These are phyloP conservation scores for Drosophila tsacasi DNA, from an alignment of 1,140 invertebrate genomes.

Conservation along the genomic window DNA sequence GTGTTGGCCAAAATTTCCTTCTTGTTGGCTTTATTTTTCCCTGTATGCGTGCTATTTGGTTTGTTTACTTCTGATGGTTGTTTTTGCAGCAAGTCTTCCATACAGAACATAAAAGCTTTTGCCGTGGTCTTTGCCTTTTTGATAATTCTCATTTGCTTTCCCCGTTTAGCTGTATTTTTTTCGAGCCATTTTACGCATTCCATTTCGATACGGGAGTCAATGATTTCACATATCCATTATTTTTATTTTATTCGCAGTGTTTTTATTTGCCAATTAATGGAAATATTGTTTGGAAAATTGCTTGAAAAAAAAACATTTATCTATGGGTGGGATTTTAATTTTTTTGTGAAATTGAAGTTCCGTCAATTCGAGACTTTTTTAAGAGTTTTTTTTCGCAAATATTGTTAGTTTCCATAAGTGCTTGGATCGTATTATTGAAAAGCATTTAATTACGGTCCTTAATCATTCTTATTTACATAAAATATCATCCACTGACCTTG, in stretches of 20 bases:
- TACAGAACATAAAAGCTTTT: slow-evolving; percentile 70
- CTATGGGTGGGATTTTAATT: slow-evolving; percentile 41
- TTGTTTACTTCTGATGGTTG: slow-evolving; percentile 66
- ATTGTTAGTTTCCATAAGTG: slow-evolving; percentile 32
- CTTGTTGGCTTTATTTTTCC: slow-evolving; percentile 49
- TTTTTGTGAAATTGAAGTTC: slow-evolving; percentile 48
- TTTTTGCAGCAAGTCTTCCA: slow-evolving; percentile 61
- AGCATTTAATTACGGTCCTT: slow-evolving; percentile 14
- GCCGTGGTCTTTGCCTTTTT: slow-evolving; percentile 35
- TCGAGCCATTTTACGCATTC: slow-evolving; percentile 27
- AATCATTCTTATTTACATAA: slow-evolving; percentile 5
- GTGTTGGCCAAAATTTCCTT: slow-evolving; percentile 51
- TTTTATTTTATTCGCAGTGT: slow-evolving; percentile 24
- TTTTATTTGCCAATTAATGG: slow-evolving; percentile 74
- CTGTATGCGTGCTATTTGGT: slow-evolving; percentile 52
- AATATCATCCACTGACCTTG: slow-evolving; percentile 1
- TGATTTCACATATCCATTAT: slow-evolving; percentile 18
- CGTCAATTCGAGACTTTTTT: slow-evolving; percentile 15
- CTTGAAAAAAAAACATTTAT: slow-evolving; percentile 56
- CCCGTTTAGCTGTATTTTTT: slow-evolving; percentile 11
- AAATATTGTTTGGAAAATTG: slow-evolving; percentile 65
- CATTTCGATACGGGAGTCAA: slow-evolving; percentile 26
- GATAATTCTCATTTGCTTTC: slow-evolving; percentile 58
- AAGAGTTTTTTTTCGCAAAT: slow-evolving; percentile 49
- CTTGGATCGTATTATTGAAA: not conserved